phyloP scores from a whole-genome alignment of 2,113 vertebrate species.

The Python bivittatus region DNA sequence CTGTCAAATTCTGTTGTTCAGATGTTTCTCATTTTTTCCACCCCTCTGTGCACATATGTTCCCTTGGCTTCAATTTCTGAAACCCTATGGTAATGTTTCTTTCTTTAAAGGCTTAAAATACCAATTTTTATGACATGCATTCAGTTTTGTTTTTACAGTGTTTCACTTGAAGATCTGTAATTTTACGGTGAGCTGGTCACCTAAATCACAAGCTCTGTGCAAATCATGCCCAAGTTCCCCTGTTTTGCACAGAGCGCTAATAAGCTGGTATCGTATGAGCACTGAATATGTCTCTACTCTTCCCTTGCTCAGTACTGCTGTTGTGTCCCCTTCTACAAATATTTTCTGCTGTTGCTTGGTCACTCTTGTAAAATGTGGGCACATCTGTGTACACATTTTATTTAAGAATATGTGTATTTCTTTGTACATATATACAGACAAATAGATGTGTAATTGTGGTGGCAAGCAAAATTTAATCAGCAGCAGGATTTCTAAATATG shows the following conservation, averaged over 20 bases:
- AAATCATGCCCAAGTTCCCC: background rate
- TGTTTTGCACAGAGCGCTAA: background rate
- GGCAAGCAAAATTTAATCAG: constrained; percentile 43
- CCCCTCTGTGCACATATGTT: background rate
- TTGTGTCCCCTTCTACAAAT: background rate
- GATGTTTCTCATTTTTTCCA: background rate
- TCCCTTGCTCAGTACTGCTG: background rate
- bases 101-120: background rate
- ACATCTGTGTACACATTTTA: background rate
- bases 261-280: background rate
- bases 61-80: background rate
- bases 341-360: background rate
- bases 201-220: background rate
- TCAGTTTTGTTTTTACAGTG: background rate
- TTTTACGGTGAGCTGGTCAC: background rate
- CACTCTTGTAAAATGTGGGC: background rate
- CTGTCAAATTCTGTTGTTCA: background rate
- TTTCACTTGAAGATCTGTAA: background rate
- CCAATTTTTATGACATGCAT: background rate
- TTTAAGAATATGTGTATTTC: background rate
- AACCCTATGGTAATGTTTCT: background rate
- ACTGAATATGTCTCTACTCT: too few species aligned
- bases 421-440: background rate
- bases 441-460: background rate
- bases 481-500: background rate